Evolutionary conservation across 1,140 invertebrate genomes (phyloP).

Genomic region (Stegodyphus mimosarum): DNA sequence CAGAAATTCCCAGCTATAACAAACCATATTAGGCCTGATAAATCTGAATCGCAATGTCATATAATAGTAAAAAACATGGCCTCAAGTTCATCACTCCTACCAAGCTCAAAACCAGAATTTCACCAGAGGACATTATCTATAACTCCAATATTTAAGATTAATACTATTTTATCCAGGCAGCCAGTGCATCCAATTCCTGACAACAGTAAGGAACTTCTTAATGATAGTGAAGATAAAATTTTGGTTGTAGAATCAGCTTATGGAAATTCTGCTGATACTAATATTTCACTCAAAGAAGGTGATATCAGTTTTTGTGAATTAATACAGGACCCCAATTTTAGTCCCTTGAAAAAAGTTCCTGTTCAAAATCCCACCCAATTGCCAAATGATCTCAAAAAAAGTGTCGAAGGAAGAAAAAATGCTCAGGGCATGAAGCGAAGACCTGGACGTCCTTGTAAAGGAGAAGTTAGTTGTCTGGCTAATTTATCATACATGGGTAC

Average conservation of each 20-base stretch:
- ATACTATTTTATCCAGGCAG: conserved; percentile 33
- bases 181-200: conserved; percentile 16
- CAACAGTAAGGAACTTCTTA: conserved; percentile 25
- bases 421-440: conserved; percentile 22
- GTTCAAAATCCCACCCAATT: conserved; percentile 7
- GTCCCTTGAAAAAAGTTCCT: conserved; percentile 25
- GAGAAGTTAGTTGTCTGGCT: conserved; percentile 35
- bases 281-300: conserved; percentile 4
- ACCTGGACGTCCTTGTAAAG: conserved; percentile 43
- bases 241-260: conserved; percentile 40
- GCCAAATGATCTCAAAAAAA: conserved; percentile 14
- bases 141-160: conserved; percentile 52
- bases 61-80: conserved; percentile 47
- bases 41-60: conserved; percentile 45
- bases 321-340: conserved; percentile 41
- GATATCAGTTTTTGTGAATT: conserved; percentile 41
- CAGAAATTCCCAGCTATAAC: conserved; percentile 16
- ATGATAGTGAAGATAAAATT: conserved; percentile 34
- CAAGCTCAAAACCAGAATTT: conserved; percentile 38
- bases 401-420: conserved; percentile 23
- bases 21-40: conserved; percentile 47
- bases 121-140: conserved; percentile 42
- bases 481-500: conserved; percentile 42
- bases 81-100: conserved; percentile 5
- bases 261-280: conserved; percentile 25